Evolutionary conservation across 1,140 invertebrate species (phyloP).

Genomic region (Piezodorus guildinii): DNA sequence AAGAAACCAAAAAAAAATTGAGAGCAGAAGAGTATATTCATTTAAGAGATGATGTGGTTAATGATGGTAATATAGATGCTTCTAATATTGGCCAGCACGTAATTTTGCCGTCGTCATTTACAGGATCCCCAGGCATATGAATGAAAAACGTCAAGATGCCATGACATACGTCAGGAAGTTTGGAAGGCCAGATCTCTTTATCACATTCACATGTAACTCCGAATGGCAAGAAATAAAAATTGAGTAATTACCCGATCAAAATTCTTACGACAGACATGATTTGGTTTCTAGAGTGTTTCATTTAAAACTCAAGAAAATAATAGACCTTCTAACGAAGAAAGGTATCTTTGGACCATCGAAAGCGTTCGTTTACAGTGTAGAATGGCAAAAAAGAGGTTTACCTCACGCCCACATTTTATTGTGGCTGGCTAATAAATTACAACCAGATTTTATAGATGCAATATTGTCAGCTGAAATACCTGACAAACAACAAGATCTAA

Average conservation of each 20-base stretch:
- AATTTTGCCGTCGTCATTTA: conserved; percentile 37
- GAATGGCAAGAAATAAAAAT: conserved; percentile 31
- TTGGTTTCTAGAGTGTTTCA: conserved; percentile 38
- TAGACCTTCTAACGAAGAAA: conserved; percentile 30
- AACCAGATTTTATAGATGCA: conserved; percentile 26
- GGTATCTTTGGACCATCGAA: conserved; percentile 32
- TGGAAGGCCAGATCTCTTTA: conserved; percentile 29
- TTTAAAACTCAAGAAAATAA: conserved; percentile 37
- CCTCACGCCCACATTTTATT: conserved; percentile 34
- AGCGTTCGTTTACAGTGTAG: conserved; percentile 34
- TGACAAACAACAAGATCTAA: conserved; percentile 22
- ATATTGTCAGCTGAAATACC: conserved; percentile 26
- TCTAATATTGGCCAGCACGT: conserved; percentile 27
- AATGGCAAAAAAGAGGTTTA: conserved; percentile 40
- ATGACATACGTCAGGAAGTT: conserved; percentile 13
- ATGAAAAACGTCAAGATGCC: too few relatives aligned
- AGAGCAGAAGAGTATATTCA: conserved; percentile 38
- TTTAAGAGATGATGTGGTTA: conserved; percentile 32
- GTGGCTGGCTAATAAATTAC: conserved; percentile 26
- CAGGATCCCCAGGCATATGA: conserved; percentile 35
- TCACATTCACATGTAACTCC: conserved; percentile 38
- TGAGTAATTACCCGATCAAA: conserved; percentile 29
- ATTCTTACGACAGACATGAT: conserved; percentile 32
- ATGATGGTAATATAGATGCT: conserved; percentile 22
- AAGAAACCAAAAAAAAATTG: conserved; percentile 38